Evolutionary conservation across 2,113 vertebrate genomes (phyloP).

Genomic region (Onychostoma macrolepis): DNA sequence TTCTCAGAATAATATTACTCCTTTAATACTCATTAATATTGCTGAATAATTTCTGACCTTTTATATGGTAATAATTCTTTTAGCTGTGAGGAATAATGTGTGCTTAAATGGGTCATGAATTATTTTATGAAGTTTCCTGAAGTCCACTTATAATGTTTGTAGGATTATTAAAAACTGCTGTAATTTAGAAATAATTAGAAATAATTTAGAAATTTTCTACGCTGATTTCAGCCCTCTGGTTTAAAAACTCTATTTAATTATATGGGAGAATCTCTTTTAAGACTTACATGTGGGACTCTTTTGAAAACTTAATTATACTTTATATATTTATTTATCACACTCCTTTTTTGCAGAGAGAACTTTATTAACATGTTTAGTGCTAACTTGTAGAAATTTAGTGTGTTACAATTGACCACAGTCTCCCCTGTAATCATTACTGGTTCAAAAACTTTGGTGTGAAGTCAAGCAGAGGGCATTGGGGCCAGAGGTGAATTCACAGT

Average conservation of each 20-base stretch:
- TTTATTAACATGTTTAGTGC: not conserved
- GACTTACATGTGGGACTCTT: too few relatives aligned
- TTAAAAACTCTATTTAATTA: not conserved
- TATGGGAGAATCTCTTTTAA: too few relatives aligned
- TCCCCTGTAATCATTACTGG: not conserved
- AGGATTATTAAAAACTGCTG: constrained; percentile 2
- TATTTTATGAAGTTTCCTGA: constrained; percentile 7
- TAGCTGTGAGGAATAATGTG: constrained; percentile 21
- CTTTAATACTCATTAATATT: constrained; percentile 7
- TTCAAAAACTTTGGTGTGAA: not conserved
- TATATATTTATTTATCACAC: not conserved
- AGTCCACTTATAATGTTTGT: constrained; percentile 14
- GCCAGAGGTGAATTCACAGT: constrained; percentile 3
- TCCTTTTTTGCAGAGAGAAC: not conserved
- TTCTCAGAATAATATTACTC: not conserved
- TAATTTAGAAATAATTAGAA: constrained; percentile 1
- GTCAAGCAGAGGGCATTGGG: not conserved
- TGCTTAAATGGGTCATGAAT: constrained; percentile 17
- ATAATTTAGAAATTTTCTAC: not conserved
- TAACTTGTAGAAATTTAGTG: not conserved
- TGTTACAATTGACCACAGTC: not conserved
- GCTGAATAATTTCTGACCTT: constrained; percentile 11
- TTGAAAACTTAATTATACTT: not conserved
- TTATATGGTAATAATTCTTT: not conserved
- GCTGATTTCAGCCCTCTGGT: not conserved